Base-by-base conservation (phyloP, 2,113 vertebrate genomes). In the Pardalotus punctatus region DNA sequence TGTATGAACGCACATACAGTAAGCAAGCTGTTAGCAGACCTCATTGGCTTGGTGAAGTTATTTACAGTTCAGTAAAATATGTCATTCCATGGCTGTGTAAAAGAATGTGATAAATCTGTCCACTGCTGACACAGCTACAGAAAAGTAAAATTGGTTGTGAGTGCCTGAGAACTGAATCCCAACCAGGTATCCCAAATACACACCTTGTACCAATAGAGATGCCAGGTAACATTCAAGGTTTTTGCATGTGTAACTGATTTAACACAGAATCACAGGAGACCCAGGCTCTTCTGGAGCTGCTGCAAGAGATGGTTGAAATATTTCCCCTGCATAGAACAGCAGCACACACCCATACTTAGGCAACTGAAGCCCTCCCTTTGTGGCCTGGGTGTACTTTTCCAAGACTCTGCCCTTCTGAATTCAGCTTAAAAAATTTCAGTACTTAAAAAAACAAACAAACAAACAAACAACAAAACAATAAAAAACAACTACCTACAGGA, bases 401-500 rank as follows among this genome's bases (percentile, higher is more conserved):
- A 17, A 15, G 6, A 12, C 3, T 64, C 7, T 60, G 7, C 1
- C 10, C 36, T 56, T 83, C 48, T 78, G 5, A 6, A 57, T 47
- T 24, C 20, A 5, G 29, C 17, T 57, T 58, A n/a, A 58, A 47
- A 71, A 79, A 8, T 1, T 19, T 8, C 20, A 31, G 24, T 9
- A 27, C 3, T 54, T 38, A 12, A 13, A 9, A 14, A 58, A 13
- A 4, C 8, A 42, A 28, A 7, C 9, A 8, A 50, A 20, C 6
- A 45, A 53, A 28, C 7, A 67, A 67, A 38, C 8, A 20, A 12
- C 1, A 40, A 61, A 36, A 4, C 7, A 66, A 27, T 2, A 8
- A 33, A 57, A 83, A n/a, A 0, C 0, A 29, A 3, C 1, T 3
- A 16, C 15, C 0, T 8, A 40, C 13, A 64, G 6, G 10, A 60